A percentile compares a stretch with the other conserved stretches of the same genome.
These are phyloP conservation scores for Actinia equina DNA, from an alignment of 64 coral and sea anemone genomes.

Conservation along the genomic window DNA sequence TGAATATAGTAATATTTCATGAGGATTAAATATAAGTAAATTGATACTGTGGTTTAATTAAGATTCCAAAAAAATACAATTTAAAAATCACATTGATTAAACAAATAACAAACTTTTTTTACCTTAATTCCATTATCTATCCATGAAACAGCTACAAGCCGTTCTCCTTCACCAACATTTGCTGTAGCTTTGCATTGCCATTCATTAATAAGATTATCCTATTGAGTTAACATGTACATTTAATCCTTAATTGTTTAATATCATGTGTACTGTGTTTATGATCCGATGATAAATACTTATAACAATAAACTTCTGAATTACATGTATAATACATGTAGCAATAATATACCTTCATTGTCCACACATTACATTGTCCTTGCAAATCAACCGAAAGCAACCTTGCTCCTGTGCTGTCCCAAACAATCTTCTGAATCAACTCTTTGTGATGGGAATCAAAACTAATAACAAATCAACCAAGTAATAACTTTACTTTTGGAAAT, in stretches of 20 bases:
- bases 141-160: conserved; percentile 80
- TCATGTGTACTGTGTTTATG: too few species aligned
- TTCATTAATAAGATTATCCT: conserved; percentile 92
- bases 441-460: conserved; percentile 82
- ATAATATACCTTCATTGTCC: conserved; percentile 90
- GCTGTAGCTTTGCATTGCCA: conserved; percentile 72
- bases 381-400: conserved; percentile 71
- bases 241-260: too few species aligned
- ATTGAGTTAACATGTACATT: background rate
- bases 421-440: conserved; percentile 69
- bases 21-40: too few species aligned
- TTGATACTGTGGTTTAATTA: too few species aligned
- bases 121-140: conserved; percentile 93
- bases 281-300: background rate
- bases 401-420: conserved; percentile 83
- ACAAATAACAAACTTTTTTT: background rate
- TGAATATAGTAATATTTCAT: too few species aligned
- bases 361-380: conserved; percentile 74
- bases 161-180: conserved; percentile 86
- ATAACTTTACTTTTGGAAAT: too few species aligned
- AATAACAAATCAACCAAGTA: background rate
- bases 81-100: too few species aligned
- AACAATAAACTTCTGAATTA: background rate
- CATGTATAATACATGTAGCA: too few species aligned
- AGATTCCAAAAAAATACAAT: too few species aligned